Conservation (phyloP, 1,140 invertebrate genomes). For the Pseudomyrmex dendroicus region DNA sequence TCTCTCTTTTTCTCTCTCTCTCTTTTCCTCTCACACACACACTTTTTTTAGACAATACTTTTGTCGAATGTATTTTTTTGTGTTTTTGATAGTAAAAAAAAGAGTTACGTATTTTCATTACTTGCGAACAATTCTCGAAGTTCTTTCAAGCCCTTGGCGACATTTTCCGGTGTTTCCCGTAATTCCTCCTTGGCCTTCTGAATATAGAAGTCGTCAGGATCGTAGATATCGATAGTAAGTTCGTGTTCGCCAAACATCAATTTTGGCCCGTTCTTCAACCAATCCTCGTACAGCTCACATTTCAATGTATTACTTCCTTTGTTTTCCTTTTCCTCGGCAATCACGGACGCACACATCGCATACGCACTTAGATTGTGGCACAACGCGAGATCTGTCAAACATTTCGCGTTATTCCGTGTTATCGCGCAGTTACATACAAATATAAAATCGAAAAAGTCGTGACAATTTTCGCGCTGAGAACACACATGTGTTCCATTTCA, state of each 20-base stretch:
- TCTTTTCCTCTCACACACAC: too few species aligned
- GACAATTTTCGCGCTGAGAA: too few species aligned
- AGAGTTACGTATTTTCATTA: conserved; percentile 53
- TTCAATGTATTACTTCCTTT: fast-evolving
- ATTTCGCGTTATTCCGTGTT: too few species aligned
- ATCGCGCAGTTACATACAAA: too few species aligned
- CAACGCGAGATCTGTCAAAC: too few species aligned
- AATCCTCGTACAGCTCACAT: not conserved
- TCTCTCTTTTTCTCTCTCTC: too few species aligned
- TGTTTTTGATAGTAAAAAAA: not conserved
- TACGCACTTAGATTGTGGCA: too few species aligned
- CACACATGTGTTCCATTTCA: too few species aligned
- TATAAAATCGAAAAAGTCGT: too few species aligned
- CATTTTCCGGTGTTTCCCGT: conserved; percentile 83
- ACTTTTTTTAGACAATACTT: not conserved
- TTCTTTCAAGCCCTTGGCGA: conserved; percentile 75
- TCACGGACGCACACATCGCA: not conserved
- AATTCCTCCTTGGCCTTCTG: conserved; percentile 81
- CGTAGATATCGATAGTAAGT: conserved; percentile 71
- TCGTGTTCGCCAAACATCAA: conserved; percentile 69
- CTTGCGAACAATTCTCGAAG: conserved; percentile 81
- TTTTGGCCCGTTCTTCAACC: not conserved
- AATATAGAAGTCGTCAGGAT: conserved; percentile 56
- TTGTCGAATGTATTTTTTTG: not conserved
- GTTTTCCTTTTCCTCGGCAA: not conserved